Percentiles rank a stretch among this genome's conserved stretches.
Evolutionary conservation across 2,797 vertebrate species (phyloP).

Genomic region (Siniperca obscura): DNA sequence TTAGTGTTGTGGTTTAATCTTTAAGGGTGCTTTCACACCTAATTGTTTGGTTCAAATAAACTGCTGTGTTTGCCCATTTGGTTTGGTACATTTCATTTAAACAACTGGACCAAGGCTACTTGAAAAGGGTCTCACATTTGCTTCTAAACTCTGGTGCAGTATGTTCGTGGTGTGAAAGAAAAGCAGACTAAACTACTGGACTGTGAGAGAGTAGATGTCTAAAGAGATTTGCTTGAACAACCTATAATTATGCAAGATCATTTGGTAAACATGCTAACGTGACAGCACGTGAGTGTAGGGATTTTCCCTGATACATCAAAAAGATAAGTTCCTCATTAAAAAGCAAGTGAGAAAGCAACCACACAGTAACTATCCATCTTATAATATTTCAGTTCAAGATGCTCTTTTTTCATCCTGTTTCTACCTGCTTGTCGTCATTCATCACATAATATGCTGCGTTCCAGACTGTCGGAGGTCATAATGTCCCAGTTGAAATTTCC

Average conservation of each 20-base stretch:
- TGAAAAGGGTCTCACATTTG: background rate
- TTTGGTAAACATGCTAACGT: constrained; percentile 1
- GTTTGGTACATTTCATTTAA: background rate
- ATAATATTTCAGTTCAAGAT: background rate
- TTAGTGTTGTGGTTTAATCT: background rate
- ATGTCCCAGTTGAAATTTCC: too few species aligned
- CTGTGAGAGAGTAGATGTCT: background rate
- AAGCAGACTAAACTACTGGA: background rate
- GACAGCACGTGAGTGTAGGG: background rate
- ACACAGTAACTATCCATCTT: background rate
- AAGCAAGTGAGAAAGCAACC: background rate
- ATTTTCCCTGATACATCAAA: too few species aligned
- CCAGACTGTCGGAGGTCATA: too few species aligned
- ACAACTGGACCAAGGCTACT: background rate
- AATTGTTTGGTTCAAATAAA: background rate
- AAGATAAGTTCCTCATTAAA: constrained; percentile 8
- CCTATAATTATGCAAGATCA: background rate
- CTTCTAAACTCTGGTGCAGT: background rate
- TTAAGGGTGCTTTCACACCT: background rate
- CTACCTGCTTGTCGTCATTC: background rate
- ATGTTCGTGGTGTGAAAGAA: background rate
- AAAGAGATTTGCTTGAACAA: background rate
- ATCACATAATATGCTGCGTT: too few species aligned
- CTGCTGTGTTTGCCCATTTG: background rate
- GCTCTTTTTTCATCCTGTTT: background rate